Evolutionary conservation across 2,888 invertebrate genomes (phyloP), one percentile per base, ranked within the genome.

Genomic region (Ectobius pallidus): DNA sequence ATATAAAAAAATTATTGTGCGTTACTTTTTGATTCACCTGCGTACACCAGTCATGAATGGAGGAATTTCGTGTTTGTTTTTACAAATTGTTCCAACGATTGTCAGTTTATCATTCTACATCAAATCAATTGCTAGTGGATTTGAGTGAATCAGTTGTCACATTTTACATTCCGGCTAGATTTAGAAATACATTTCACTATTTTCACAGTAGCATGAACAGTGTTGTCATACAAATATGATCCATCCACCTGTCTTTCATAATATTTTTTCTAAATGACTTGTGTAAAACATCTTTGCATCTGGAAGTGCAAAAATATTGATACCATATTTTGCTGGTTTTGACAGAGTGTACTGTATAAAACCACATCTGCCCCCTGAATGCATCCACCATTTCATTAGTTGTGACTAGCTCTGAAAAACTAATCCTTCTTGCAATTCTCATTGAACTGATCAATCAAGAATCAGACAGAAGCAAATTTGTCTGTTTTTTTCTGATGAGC

Each of bases 251-350:
- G 77, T 44, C 73, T 74, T 49, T 77, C 77, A 63, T 74, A 75
- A 73, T 77, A 77, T n/a, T 18, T 77, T 73, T 74, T 78, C 78
- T 16, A 77, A 14, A 52, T 77, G 77, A 30, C 69, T 68, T 14
- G 74, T 73, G 68, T 78, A 77, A 20, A 65, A 44, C 65, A 77
- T 72, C 73, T 70, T 75, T 16, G 76, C 69, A 74, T 77, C 77
- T 18, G 70, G 74, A 22, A 79, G 49, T 11, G 78, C 78, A 65
- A 74, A 77, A 16, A 79, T 76, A 76, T 80, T 79, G 9, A 80
- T 77, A 1, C 78, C 78, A 74, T 79, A 79, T 67, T 77, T 80
- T 1, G 76, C 77, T 25, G 79, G 78, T 74, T 80, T 78, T 39
- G 77, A 78, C 14, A 79, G 79, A 52, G 6, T 18, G 52, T 52